These are phyloP conservation scores for Drosophila takahashii DNA, from an alignment of 1,140 invertebrate species.

Conservation along the genomic window DNA sequence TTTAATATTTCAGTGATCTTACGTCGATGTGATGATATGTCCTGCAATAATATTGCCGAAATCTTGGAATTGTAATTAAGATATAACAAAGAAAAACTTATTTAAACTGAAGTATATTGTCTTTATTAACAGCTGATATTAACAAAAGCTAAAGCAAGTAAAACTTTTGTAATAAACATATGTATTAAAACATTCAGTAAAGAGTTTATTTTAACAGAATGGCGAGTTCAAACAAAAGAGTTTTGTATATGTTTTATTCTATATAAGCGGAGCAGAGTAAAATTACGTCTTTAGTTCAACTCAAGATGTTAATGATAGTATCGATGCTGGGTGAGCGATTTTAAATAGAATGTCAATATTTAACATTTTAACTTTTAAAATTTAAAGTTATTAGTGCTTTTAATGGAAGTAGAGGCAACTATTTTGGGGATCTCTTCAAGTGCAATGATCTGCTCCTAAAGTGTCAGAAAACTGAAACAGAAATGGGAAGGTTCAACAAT, in stretches of 20 bases:
- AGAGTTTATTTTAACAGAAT: background rate
- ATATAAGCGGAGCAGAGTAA: background rate
- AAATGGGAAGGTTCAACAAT: conserved; percentile 19
- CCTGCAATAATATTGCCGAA: conserved; percentile 29
- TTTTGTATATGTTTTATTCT: background rate
- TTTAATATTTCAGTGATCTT: conserved; percentile 16
- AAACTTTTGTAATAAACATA: background rate
- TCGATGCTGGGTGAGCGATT: conserved; percentile 21
- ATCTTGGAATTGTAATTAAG: conserved; percentile 8
- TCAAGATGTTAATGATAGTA: conserved; percentile 13
- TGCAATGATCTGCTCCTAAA: conserved; percentile 35
- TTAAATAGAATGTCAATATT: background rate
- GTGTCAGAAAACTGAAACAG: conserved; percentile 19
- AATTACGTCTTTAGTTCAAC: background rate
- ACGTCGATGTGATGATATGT: conserved; percentile 32
- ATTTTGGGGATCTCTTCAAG: conserved; percentile 24
- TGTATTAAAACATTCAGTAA: background rate
- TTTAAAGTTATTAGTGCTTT: conserved; percentile 16
- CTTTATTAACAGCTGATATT: background rate
- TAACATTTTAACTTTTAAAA: background rate
- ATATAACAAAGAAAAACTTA: background rate
- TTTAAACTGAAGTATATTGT: background rate
- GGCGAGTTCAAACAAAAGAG: background rate
- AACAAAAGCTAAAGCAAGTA: background rate
- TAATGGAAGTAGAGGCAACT: background rate